Percentiles rank a stretch among this genome's conserved stretches.
Conservation (phyloP, 2,888 invertebrate species). For the Protonemura montana region DNA sequence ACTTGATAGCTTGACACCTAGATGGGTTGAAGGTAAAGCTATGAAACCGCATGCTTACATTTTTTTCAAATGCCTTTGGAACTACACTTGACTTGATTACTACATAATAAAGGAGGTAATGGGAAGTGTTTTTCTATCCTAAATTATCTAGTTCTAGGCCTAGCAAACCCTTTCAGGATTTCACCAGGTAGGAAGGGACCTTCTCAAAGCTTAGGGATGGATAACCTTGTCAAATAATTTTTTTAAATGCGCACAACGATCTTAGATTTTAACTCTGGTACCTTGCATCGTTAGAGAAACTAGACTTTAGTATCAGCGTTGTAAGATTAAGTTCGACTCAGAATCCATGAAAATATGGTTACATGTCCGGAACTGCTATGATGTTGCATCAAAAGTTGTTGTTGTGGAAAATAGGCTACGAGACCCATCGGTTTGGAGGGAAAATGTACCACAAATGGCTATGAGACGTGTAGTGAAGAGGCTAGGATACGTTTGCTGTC, state of each 20-base stretch:
- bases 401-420: slow-evolving; percentile 12
- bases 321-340: not conserved
- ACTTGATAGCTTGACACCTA: too few relatives aligned
- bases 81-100: too few relatives aligned
- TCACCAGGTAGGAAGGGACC: too few relatives aligned
- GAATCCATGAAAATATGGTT: not conserved
- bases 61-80: too few relatives aligned
- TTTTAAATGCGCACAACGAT: too few relatives aligned
- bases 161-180: too few relatives aligned
- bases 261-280: not conserved
- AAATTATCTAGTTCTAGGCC: too few relatives aligned
- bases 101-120: too few relatives aligned
- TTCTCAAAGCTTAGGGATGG: not conserved
- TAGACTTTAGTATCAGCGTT: not conserved
- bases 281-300: not conserved
- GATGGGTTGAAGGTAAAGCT: too few relatives aligned
- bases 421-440: not conserved
- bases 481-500: not conserved
- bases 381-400: slow-evolving; percentile 12
- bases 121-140: too few relatives aligned
- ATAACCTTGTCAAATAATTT: not conserved
- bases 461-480: not conserved
- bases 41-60: too few relatives aligned
- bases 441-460: not conserved
- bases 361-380: not conserved